Base-by-base conservation (phyloP, 2,113 vertebrate genomes). In the Chelonoidis abingdonii region DNA sequence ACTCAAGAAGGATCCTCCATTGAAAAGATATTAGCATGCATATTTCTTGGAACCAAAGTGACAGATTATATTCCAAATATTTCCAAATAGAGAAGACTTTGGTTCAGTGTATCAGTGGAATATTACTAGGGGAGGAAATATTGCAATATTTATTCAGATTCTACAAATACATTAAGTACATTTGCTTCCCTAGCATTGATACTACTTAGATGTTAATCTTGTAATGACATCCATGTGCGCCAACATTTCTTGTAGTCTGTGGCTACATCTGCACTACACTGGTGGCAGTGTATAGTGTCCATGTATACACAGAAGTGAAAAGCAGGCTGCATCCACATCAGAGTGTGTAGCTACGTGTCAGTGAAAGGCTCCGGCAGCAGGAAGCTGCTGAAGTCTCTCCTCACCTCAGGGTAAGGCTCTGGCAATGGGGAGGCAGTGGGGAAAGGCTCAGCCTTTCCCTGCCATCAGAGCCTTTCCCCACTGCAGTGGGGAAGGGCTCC, bases 11-110 rank as follows among this genome's bases (percentile, higher is more conserved):
- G 72, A 56, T 69, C 3, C 75, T 91, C 72, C 83, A 69, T 84
- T 93, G 75, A 59, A 92, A 92, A 93, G 62, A 49, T 95, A 93
- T 94, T 90, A 95, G 16, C 56, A 88, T 21, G 10, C 22, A 79
- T 90, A 53, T 80, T 95, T 95, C 41, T 38, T 56, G 80, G 56
- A 94, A 25, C 84, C 41, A 81, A 84, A 89, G 3, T 47, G 50
- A 86, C 89, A 92, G 88, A 59, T 78, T 93, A 56, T 53, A 88
- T 86, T 80, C 83, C 57, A 82, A 2, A 1, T 82, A 25, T 10
- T 95, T 80, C 21, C 47, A 94, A 49, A 65, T 41, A 78, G 75
- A 31, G 0, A 0, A 84, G 13, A 52, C 22, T 21, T 25, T 53
- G 8, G 14, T 82, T 86, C 87, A 92, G 38, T 38, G 56, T 86